Evolutionary conservation across 2,113 vertebrate species (phyloP).

Genomic region (Numenius arquata): DNA sequence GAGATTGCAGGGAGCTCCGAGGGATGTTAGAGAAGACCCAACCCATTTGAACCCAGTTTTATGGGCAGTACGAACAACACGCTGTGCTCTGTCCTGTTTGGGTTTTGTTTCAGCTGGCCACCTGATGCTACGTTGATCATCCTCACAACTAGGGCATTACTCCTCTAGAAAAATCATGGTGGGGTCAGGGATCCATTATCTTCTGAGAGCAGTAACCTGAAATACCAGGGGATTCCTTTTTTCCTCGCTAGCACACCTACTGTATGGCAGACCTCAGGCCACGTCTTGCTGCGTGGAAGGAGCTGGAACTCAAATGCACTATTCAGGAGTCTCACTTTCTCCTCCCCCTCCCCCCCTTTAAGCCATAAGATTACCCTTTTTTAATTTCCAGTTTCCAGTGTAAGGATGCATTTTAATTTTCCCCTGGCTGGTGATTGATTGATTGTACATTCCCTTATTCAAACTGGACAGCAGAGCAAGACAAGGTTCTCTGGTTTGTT

Average conservation of each 20-base stretch:
- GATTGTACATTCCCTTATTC: neutral
- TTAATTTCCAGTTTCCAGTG: neutral
- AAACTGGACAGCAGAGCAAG: neutral
- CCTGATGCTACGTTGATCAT: neutral
- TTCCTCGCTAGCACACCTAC: neutral
- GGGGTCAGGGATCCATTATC: neutral
- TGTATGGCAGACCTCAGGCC: neutral
- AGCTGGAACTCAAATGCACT: conserved; percentile 7
- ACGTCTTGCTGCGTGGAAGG: neutral
- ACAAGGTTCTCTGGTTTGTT: neutral
- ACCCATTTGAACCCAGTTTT: neutral
- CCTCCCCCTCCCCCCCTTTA: neutral
- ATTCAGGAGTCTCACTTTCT: neutral
- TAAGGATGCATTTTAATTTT: neutral
- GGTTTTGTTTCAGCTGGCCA: neutral
- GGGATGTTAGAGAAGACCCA: neutral
- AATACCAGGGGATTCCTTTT: neutral
- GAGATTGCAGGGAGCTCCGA: neutral
- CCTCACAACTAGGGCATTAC: neutral
- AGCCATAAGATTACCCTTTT: neutral
- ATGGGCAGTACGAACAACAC: accelerated
- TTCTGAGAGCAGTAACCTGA: neutral
- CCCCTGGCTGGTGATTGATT: neutral
- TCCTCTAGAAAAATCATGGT: neutral
- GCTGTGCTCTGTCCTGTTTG: neutral